phyloP scores from a whole-genome alignment of 1,140 invertebrate species.

The Glossosoma conforme region DNA sequence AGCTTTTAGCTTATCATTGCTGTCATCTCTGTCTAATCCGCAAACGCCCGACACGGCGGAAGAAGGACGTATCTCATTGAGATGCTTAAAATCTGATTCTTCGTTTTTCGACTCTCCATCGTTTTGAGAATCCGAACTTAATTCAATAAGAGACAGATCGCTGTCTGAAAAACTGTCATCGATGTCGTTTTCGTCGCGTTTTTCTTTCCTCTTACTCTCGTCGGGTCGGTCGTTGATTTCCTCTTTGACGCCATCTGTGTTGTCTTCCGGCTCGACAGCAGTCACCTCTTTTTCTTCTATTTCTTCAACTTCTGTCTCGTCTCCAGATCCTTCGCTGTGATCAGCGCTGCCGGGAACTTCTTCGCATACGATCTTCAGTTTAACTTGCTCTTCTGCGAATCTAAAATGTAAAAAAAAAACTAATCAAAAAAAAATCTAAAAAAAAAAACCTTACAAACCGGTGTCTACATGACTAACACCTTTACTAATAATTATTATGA shows the following conservation, averaged over 20 bases:
- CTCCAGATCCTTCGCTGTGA: slow-evolving; percentile 2
- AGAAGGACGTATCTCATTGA: slow-evolving; percentile 3
- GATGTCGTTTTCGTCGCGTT: not conserved
- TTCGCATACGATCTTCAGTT: slow-evolving; percentile 10
- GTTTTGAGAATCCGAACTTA: slow-evolving; percentile 16
- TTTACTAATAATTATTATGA: too few relatives aligned
- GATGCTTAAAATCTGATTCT: not conserved
- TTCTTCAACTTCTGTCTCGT: slow-evolving; percentile 11
- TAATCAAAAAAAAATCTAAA: too few relatives aligned
- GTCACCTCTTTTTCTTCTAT: not conserved
- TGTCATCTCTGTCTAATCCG: too few relatives aligned
- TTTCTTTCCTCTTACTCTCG: not conserved
- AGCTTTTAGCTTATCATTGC: too few relatives aligned
- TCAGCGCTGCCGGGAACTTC: slow-evolving; percentile 6
- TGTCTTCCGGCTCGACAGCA: not conserved
- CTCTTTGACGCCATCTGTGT: not conserved
- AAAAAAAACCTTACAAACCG: not conserved
- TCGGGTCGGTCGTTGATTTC: not conserved
- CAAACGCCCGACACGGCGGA: slow-evolving; percentile 18
- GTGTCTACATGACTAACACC: too few relatives aligned
- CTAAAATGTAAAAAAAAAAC: slow-evolving; percentile 13
- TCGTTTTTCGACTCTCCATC: slow-evolving; percentile 1
- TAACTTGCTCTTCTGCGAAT: slow-evolving; percentile 15
- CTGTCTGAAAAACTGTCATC: slow-evolving; percentile 10
- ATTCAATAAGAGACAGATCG: slow-evolving; percentile 12